Evolutionary conservation across 92 coral and sea anemone genomes (phyloP).

Genomic region (Palythoa grandiflora): DNA sequence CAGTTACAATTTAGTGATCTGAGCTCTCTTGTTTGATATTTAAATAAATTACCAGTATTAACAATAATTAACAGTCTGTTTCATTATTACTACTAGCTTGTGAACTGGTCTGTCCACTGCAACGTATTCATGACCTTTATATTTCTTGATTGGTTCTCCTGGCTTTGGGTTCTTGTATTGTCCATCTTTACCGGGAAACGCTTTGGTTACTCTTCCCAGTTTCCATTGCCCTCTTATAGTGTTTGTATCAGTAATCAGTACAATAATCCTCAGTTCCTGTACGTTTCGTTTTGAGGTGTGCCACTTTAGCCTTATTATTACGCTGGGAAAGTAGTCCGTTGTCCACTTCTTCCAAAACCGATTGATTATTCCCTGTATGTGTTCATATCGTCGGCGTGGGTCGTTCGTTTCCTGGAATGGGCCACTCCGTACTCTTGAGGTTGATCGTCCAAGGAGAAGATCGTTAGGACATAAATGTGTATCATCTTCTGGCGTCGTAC

Average conservation of each 20-base stretch:
- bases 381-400: neutral
- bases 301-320: neutral
- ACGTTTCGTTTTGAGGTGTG: neutral
- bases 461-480: neutral
- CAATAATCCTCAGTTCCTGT: neutral
- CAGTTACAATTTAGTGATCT: no score
- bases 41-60: no score
- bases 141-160: neutral
- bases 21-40: no score
- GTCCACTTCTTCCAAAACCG: neutral
- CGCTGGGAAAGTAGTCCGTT: neutral
- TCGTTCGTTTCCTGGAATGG: neutral
- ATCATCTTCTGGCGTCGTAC: constrained; percentile 49
- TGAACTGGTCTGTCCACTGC: no score
- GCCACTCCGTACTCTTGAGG: constrained; percentile 42
- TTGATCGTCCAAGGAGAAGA: constrained; percentile 49
- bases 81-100: no score
- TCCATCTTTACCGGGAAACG: neutral
- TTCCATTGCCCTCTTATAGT: neutral
- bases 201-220: neutral
- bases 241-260: neutral
- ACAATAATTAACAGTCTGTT: no score
- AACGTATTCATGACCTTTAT: neutral
- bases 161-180: neutral
- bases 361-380: neutral